phyloP scores from a whole-genome alignment of 2,797 vertebrate species.

The Scolopax rusticola region DNA sequence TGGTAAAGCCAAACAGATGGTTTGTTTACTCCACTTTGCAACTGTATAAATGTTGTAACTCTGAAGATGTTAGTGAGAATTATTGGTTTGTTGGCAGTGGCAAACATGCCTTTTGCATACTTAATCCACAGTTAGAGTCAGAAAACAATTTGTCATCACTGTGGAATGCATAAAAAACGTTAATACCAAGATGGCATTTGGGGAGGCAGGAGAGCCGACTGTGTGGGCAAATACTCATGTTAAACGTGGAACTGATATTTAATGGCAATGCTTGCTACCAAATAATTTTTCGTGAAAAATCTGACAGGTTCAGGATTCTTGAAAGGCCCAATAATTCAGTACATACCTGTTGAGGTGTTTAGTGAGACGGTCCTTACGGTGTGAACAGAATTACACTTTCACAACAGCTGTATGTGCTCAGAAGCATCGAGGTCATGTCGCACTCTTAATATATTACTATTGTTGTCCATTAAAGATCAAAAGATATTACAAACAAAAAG shows the following conservation, averaged over 20 bases:
- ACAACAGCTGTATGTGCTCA: slow-evolving; percentile 56
- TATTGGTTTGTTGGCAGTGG: slow-evolving; percentile 80
- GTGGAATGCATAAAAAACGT: slow-evolving; percentile 75
- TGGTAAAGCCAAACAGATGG: slow-evolving; percentile 90
- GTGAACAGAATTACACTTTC: slow-evolving; percentile 66
- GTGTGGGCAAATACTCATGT: slow-evolving; percentile 1
- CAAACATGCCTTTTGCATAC: slow-evolving; percentile 78
- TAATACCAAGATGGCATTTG: slow-evolving; percentile 64
- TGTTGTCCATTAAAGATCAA: slow-evolving; percentile 66
- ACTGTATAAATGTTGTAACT: slow-evolving; percentile 85
- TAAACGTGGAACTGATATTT: slow-evolving; percentile 42
- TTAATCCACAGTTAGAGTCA: slow-evolving; percentile 74
- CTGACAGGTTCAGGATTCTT: slow-evolving; percentile 32
- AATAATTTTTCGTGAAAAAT: slow-evolving; percentile 12
- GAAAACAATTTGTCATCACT: slow-evolving; percentile 77
- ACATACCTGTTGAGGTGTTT: slow-evolving; percentile 70
- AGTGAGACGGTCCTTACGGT: slow-evolving; percentile 36
- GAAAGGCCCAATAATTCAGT: slow-evolving; percentile 35
- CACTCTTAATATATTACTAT: slow-evolving; percentile 56
- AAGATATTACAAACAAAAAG: slow-evolving; percentile 57
- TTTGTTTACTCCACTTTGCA: slow-evolving; percentile 85
- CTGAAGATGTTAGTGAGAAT: slow-evolving; percentile 83
- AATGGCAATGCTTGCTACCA: not conserved
- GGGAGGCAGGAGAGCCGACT: slow-evolving; percentile 24
- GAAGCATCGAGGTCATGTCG: slow-evolving; percentile 43